Evolutionary conservation across 2,888 invertebrate species (phyloP), one percentile per base, ranked within the genome.

Genomic region (Synanthedon vespiformis): DNA sequence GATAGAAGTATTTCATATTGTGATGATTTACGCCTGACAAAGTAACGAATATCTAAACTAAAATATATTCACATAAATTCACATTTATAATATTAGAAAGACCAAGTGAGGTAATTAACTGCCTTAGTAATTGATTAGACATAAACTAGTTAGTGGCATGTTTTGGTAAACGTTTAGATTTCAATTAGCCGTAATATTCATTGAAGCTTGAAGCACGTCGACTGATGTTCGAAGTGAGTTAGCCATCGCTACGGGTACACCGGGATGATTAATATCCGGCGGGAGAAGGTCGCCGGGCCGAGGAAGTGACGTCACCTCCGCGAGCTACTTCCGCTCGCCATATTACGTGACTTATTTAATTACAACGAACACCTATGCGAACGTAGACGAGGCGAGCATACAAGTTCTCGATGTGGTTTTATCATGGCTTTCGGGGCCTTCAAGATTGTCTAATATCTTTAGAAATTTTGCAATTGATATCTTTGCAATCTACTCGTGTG

Each of bases 211-310:
- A 60, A 52, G 62, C 60, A 57, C 56, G 57, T 56, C 58, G 56
- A 56, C 27, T 52, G n/a, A 27, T 48, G 16, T 22, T n/a, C 18
- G 11, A 41, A 22, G 16, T 14, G 50, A 49, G 50, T 52, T 27
- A 27, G 40, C 64, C 58, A 61, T 62, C 60, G 64, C 60, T 58
- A 62, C 61, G 62, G 57, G 62, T 66, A 63, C 67, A 62, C 64
- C 76, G 74, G 81, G 77, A 81, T 86, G 84, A 86, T 84, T 86
- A 84, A 86, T 85, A 82, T 85, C 84, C 85, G 84, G 68, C 63
- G 68, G 69, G 74, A 72, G 80, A 82, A 83, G 82, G 82, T 77
- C 81, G 82, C 52, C 74, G 65, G 66, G 65, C 34, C 70, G 67
- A 62, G 70, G 65, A 57, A 60, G 68, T 85, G 84, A 84, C 84